Base-by-base conservation (phyloP, 2,888 invertebrate genomes). In the Calliscelio sp. region DNA sequence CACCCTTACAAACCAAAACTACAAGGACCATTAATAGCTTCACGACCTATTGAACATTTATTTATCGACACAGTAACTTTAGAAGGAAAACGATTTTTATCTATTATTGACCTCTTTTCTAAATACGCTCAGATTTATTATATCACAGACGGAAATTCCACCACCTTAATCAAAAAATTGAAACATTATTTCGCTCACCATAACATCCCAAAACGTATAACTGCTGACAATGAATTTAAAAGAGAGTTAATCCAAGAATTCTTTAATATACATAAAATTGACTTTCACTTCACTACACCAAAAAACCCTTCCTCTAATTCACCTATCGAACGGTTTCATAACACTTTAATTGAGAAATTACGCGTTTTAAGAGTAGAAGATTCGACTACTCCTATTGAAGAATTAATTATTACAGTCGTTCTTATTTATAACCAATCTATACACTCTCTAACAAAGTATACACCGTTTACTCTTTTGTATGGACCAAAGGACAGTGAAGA, bases 181-280 rank as follows among this genome's bases (percentile, higher is more conserved):
- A 57, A 57, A 57, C 57, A 57, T 16, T 57, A 57, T 57, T 57
- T 51, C 5, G 24, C 55, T 5, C 51, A 51, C n/a, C 51, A 51
- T 24, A 51, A 22, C 14, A 51, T 51, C n/a, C 24, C 51, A 7
- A 51, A 24, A 14, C 11, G 10, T 14, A 24, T 51, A 51, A 51
- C 51, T 22, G 51, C 51, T 8, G 51, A 51, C 8, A 28, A 28
- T 28, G 28, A 28, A 28, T 28, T 28, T 8, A 41, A 41, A 41
- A 4, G 41, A 4, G 51, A 51, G 18, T 51, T 51, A 16, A 51
- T 51, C 18, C 51, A 28, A 28, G 28, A 28, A 28, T 28, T 28
- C 8, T 57, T 57, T 32, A 57, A 57, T 11, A 57, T 57, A 8
- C 57, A 57, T 32, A 57, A 57, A 57, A 28, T 32, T 11, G 24